phyloP scores from a whole-genome alignment of 2,113 vertebrate species.

The Corydoras maculifer region DNA sequence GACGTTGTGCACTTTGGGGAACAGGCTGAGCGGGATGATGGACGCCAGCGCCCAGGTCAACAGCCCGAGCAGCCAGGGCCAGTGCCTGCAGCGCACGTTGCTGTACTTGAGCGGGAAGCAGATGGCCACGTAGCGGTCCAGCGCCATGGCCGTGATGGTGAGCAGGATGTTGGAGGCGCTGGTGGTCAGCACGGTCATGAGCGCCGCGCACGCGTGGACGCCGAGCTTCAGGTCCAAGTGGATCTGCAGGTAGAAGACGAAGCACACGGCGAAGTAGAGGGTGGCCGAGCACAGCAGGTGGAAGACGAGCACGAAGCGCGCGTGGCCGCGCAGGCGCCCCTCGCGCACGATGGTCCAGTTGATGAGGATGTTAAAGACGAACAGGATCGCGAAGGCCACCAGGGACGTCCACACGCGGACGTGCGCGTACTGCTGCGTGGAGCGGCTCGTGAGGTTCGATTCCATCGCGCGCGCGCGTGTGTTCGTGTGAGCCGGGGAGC shows the following conservation, averaged over 20 bases:
- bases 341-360: conserved; percentile 63
- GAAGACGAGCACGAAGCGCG: conserved; percentile 67
- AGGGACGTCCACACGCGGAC: conserved; percentile 61
- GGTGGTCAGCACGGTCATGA: conserved; percentile 56
- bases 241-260: conserved; percentile 62
- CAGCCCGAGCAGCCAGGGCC: conserved; percentile 59
- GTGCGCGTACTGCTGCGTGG: conserved; percentile 35
- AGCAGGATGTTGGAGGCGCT: conserved; percentile 67
- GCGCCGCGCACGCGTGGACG: conserved; percentile 39
- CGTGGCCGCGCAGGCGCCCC: conserved; percentile 54
- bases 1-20: background rate
- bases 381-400: conserved; percentile 57
- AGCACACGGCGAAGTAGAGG: conserved; percentile 57
- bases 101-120: conserved; percentile 66
- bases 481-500: background rate
- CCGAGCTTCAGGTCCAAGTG: conserved; percentile 24
- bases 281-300: conserved; percentile 63
- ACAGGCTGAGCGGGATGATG: conserved; percentile 54
- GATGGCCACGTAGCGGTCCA: conserved; percentile 66
- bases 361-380: conserved; percentile 67
- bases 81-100: conserved; percentile 33
- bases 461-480: background rate
- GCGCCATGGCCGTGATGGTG: conserved; percentile 67
- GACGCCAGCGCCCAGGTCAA: conserved; percentile 59
- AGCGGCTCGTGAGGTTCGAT: conserved; percentile 8